Percentiles rank a stretch among this genome's conserved stretches.
Evolutionary conservation across 37 sponge, comb jelly and placozoan species (phyloP).

Genomic region (Mnemiopsis leidyi): DNA sequence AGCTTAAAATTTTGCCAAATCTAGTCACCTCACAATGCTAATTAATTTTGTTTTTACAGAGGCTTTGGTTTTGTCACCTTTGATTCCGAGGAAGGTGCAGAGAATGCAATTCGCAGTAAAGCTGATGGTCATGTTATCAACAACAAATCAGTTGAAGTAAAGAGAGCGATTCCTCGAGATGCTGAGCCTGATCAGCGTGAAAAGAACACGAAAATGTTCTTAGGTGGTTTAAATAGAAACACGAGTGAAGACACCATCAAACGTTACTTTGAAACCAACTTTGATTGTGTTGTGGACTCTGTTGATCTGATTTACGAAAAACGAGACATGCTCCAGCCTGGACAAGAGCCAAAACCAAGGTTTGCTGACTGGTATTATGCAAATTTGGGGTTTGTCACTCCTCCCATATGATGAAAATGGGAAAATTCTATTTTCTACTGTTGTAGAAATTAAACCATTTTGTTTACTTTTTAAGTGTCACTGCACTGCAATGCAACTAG

Average conservation of each 20-base stretch:
- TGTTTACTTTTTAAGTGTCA: no score
- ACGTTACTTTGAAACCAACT: slow-evolving; percentile 17
- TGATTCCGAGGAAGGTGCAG: not conserved
- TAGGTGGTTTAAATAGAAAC: slow-evolving; percentile 5
- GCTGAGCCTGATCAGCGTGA: slow-evolving; percentile 22
- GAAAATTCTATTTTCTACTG: no score
- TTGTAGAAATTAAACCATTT: no score
- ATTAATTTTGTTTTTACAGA: not conserved
- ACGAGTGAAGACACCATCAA: slow-evolving; percentile 28
- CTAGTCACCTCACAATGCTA: no score
- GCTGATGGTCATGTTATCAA: not conserved
- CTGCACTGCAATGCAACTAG: no score
- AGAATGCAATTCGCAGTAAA: not conserved
- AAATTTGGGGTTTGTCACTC: no score
- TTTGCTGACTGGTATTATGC: no score
- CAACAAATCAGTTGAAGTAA: slow-evolving; percentile 11
- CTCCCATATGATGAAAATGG: no score
- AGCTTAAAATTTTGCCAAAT: no score
- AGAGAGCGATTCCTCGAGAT: slow-evolving; percentile 48
- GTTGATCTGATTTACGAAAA: slow-evolving; percentile 54
- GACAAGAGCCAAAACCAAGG: slow-evolving; percentile 60
- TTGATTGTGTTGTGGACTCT: slow-evolving; percentile 15
- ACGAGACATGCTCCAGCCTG: slow-evolving; percentile 5
- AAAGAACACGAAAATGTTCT: slow-evolving; percentile 37
- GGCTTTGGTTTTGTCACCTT: slow-evolving; percentile 57